A percentile compares a stretch with the other conserved stretches of the same genome.
phyloP scores from a whole-genome alignment of 2,888 invertebrate genomes.

The Deilephila elpenor region DNA sequence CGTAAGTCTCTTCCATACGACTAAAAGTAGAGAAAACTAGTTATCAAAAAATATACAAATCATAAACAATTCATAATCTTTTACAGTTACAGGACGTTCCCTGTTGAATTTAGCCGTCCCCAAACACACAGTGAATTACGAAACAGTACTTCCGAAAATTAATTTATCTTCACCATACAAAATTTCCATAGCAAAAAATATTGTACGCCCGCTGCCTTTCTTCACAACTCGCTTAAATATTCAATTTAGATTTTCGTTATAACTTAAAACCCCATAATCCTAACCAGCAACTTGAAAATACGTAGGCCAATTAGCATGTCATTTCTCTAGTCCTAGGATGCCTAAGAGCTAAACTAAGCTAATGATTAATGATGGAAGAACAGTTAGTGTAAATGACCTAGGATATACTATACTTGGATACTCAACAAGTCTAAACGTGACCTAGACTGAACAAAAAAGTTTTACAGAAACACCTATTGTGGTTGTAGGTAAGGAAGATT shows the following conservation, averaged over 20 bases:
- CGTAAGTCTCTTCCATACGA: no score
- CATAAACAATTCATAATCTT: no score
- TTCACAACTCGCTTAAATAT: no score
- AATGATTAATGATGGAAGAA: conserved; percentile 18
- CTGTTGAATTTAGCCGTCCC: no score
- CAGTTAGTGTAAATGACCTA: conserved; percentile 23
- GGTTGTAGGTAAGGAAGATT: background rate
- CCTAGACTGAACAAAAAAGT: conserved; percentile 17
- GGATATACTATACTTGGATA: conserved; percentile 1
- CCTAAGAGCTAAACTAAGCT: background rate
- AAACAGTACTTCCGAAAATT: no score
- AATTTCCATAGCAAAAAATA: no score
- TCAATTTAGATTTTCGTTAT: background rate
- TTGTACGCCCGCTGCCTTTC: background rate
- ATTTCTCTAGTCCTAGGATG: conserved; percentile 3
- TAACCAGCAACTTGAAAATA: background rate
- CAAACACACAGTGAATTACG: no score
- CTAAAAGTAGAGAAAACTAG: no score
- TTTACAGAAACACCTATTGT: conserved; percentile 2
- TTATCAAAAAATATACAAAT: no score
- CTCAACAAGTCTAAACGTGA: conserved; percentile 23
- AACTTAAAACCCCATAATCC: background rate
- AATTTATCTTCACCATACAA: no score
- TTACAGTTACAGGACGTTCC: no score
- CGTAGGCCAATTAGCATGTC: background rate